phyloP scores from a whole-genome alignment of 2,888 invertebrate species.

The Cyclophora albipunctata region DNA sequence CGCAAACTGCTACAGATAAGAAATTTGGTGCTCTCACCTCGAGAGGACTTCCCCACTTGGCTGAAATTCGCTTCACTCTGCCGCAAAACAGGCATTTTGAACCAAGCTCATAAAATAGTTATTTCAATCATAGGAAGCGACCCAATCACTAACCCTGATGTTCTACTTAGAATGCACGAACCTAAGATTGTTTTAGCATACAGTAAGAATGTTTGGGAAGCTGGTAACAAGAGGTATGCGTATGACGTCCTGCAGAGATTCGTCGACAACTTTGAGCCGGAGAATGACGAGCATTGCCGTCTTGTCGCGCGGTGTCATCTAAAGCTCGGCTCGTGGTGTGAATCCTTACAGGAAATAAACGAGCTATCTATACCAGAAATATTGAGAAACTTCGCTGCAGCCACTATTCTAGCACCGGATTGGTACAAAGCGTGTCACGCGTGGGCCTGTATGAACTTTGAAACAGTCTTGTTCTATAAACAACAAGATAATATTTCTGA shows the following conservation, averaged over 20 bases:
- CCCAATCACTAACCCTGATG: constrained; percentile 81
- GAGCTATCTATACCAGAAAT: constrained; percentile 85
- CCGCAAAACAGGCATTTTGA: constrained; percentile 90
- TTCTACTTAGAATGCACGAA: constrained; percentile 82
- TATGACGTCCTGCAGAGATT: constrained; percentile 87
- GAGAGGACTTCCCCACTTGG: constrained; percentile 97
- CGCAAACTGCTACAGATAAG: constrained; percentile 96
- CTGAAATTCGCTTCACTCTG: constrained; percentile 98
- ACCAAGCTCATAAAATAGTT: constrained; percentile 93
- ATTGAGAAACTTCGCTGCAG: constrained; percentile 84
- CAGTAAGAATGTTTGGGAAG: constrained; percentile 96
- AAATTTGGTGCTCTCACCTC: constrained; percentile 91
- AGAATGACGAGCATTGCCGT: constrained; percentile 72
- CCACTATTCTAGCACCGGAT: constrained; percentile 87
- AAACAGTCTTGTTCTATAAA: constrained; percentile 84
- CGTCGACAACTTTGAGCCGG: constrained; percentile 73
- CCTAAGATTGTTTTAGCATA: constrained; percentile 95
- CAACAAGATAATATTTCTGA: constrained; percentile 66
- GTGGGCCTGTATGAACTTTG: constrained; percentile 98
- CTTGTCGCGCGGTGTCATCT: constrained; percentile 89
- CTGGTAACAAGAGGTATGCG: constrained; percentile 83
- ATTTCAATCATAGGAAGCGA: constrained; percentile 88
- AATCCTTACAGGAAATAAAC: constrained; percentile 87
- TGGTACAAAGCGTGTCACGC: constrained; percentile 99
- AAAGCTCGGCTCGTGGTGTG: constrained; percentile 96